Base-by-base conservation (phyloP, 2,113 vertebrate genomes). In the Oxyura jamaicensis region DNA sequence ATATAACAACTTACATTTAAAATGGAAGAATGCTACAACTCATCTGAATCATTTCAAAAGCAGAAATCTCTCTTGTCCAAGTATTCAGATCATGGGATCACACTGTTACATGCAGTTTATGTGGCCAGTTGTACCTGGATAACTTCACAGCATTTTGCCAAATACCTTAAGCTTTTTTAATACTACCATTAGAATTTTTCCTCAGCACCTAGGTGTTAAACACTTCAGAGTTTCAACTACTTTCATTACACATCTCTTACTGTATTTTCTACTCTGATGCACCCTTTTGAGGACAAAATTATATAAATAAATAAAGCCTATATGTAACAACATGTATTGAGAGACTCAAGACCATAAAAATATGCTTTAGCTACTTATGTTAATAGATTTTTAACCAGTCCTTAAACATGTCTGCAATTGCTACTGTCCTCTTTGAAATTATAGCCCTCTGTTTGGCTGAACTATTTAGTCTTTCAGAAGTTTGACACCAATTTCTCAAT, bases 351-450 rank as follows among this genome's bases (percentile, higher is more conserved):
- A 52, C 74, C 60, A 84, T 63, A 91, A 94, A 94, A 92, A 91
- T 69, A 68, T 26, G 55, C 26, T 96, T 92, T 53, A 77, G 14
- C 33, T 94, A 33, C 33, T 87, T 90, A 88, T 1, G 65, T 55
- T 93, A 83, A 88, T 72, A 86, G 46, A 56, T 68, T 82, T 91
- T 83, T 39, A 88, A 71, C 53, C 88, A 79, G 23, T 56, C 48
- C 52, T 94, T 88, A 75, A 90, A 83, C n/a, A 58, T 26, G 44
- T 33, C 60, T 96, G 62, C 71, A 92, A n/a, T 60, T 86, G 76
- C 52, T 85, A 76, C 66, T 74, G n/a, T 71, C 41, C 86, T 91
- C 19, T 17, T 68, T 84, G 42, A 96, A 96, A 93, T 88, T 88
- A 69, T 44, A 91, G 10, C 33, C 31, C 26, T 95, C 29, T 59